Base-by-base conservation (phyloP, 2,113 vertebrate genomes). In the Salvator merianae region DNA sequence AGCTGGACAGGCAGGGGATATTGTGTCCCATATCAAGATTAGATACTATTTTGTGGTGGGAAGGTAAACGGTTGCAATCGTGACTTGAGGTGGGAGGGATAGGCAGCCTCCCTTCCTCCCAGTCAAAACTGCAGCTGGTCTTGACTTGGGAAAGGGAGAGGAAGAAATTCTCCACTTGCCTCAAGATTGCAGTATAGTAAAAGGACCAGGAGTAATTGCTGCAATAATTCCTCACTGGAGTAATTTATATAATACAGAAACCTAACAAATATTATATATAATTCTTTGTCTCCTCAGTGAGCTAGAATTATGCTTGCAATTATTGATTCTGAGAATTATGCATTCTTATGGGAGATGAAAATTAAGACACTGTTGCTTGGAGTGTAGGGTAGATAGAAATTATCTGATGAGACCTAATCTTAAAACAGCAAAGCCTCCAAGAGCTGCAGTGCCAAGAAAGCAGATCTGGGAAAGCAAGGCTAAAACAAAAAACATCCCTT, bases 271-370 rank as follows among this genome's bases (percentile, higher is more conserved):
- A 74, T 10, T 79, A 10, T 63, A 13, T 83, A 7, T 24, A 73
- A 3, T 65, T 86, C 3, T 82, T 77, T 86, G 28, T 36, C 38
- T 47, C 65, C 81, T 70, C 72, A 73, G 62, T 79, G 76, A 24
- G 81, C 74, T 81, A 79, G 36, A 86, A 28, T 77, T 12, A 65
- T 24, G 13, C 9, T 40, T 10, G 59, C 88, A 70, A 36, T 2
- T 66, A 88, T 81, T 81, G 12, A 28, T 59, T 16, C 87, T 68
- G 86, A 81, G 86, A 88, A 82, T 82, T 84, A 74, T 69, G 12
- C 77, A 81, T 26, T 77, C 3, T 80, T 86, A 59, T 87, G 30
- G 18, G 83, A 84, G 32, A 14, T 72, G 40, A 87, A 87, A 76
- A 78, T 38, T 82, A 53, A 18, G 83, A 43, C 10, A 65, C 13